These are phyloP conservation scores for Melangyna quadrimaculata DNA, from an alignment of 2,888 invertebrate genomes.

Conservation along the genomic window DNA sequence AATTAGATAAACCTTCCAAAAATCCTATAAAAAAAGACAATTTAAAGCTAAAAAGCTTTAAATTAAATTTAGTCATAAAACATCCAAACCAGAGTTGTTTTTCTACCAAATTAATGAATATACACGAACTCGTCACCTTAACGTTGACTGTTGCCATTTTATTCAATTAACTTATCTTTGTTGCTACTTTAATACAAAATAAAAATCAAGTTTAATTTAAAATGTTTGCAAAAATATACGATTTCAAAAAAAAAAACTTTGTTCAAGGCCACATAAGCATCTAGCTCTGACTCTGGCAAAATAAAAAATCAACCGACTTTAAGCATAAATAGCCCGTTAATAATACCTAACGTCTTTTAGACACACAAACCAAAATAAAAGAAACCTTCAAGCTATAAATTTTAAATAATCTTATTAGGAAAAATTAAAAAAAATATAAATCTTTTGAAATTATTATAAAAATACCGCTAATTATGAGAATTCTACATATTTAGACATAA, in stretches of 20 bases:
- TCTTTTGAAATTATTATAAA: constrained; percentile 1
- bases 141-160: not conserved
- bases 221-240: not conserved
- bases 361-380: not conserved
- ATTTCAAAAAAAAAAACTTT: not conserved
- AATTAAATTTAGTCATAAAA: not conserved
- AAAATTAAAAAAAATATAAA: not conserved
- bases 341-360: no score
- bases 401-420: not conserved
- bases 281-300: not conserved
- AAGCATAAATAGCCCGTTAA: not conserved
- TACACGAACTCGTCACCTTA: not conserved
- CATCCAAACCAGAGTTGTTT: not conserved
- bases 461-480: constrained; percentile 16
- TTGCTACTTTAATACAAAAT: not conserved
- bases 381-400: constrained; percentile 6
- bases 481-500: constrained; percentile 12
- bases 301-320: not conserved
- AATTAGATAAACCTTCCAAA: no score
- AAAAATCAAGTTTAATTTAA: constrained; percentile 1
- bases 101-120: not conserved
- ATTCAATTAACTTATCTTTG: not conserved
- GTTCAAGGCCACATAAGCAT: constrained; percentile 1
- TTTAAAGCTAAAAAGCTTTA: no score
- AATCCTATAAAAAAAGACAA: no score